These are phyloP conservation scores for Onthophagus sagittarius DNA, from an alignment of 2,888 invertebrate genomes.

Conservation along the genomic window DNA sequence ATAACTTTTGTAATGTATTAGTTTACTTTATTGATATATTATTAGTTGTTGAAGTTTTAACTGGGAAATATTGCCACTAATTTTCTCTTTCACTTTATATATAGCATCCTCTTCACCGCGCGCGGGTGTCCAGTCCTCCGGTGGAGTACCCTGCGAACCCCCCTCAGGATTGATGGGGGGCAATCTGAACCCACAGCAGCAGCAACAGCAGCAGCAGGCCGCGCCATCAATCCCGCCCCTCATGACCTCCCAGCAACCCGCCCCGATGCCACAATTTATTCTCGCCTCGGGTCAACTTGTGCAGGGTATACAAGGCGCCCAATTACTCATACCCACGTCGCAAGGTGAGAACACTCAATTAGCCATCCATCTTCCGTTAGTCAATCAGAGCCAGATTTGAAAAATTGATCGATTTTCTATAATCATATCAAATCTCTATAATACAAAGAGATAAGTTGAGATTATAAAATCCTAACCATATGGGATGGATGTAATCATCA, in stretches of 20 bases:
- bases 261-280: conserved; percentile 86
- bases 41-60: background rate
- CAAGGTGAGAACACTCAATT: conserved; percentile 62
- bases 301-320: conserved; percentile 90
- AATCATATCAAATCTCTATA: background rate
- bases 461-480: too few relatives aligned
- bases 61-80: background rate
- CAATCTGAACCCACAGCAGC: conserved; percentile 35
- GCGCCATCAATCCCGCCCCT: conserved; percentile 55
- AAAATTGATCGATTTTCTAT: background rate
- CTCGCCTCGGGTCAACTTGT: conserved; percentile 88
- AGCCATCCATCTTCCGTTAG: background rate
- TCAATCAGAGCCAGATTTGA: background rate
- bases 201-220: conserved; percentile 38
- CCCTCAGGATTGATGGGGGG: conserved; percentile 29
- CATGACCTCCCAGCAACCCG: conserved; percentile 57
- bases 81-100: background rate
- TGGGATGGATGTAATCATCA: too few relatives aligned
- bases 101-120: conserved; percentile 1
- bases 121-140: conserved; percentile 16
- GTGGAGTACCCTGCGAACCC: conserved; percentile 13
- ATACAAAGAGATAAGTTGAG: too few relatives aligned
- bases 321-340: conserved; percentile 91
- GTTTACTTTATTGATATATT: too few relatives aligned
- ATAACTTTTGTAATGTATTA: too few relatives aligned